Base-by-base conservation (phyloP, 2,888 invertebrate species). In the Apamea anceps region DNA sequence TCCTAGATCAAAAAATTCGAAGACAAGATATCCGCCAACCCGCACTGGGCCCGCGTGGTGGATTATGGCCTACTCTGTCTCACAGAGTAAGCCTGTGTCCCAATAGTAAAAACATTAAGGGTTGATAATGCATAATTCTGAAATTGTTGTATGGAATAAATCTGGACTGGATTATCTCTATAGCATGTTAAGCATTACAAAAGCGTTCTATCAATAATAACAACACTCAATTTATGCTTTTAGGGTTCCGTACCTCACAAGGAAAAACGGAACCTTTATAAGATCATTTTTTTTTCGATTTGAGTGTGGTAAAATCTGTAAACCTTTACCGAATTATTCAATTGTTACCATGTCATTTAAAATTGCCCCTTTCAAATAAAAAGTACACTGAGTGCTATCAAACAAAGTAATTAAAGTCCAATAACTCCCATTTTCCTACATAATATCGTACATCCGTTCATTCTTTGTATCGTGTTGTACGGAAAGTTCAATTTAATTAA, bases 401-500 rank as follows among this genome's bases (percentile, higher is more conserved):
- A 66, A 48, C 13, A 48, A 79, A 68, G 18, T 72, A 73, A 80
- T 84, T 80, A 37, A 65, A 80, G n/a, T 75, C 68, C 51, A 72
- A 73, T 84, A 75, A 84, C 71, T 54, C 54, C 25, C 67, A 63
- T 72, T 80, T 66, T 45, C 60, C 60, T 18, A 76, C 75, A 75
- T 73, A 42, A 71, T 71, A 76, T 54, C 51, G 60, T 66, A 77
- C 71, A 75, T 62, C 32, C 68, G 72, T 70, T 75, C 60, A 87
- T 80, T 80, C 65, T 78, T 80, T 82, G 85, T 85, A 77, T 70
- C 76, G 48, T 77, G 48, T 78, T 75, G 75, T 75, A 71, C 65
- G 63, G 57, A 87, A 72, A 81, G 81, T 84, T 81, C 80, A 80
- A 68, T 82, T 86, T 88, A 88, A 87, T 87, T 84, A 87, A 87